phyloP scores from a whole-genome alignment of 2,113 vertebrate genomes.

The Pyxicephalus adspersus region DNA sequence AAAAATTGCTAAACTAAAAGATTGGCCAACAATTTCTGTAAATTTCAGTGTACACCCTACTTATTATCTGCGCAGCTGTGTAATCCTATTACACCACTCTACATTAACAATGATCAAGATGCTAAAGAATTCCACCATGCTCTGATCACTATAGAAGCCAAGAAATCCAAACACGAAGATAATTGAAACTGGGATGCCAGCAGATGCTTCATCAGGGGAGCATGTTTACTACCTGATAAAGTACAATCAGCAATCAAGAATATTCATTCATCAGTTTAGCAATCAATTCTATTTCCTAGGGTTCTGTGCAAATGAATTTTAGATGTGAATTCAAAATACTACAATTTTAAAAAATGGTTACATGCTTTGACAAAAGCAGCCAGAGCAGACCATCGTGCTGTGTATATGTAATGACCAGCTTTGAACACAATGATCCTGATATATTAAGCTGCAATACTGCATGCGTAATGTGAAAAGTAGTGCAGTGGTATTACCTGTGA shows the following conservation, averaged over 20 bases:
- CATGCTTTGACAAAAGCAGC: not conserved
- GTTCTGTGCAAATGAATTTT: constrained; percentile 14
- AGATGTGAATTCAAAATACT: not conserved
- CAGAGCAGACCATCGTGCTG: no score
- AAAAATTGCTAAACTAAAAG: no score
- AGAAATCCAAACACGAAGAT: not conserved
- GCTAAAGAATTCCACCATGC: not conserved
- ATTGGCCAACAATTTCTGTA: no score
- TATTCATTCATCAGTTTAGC: constrained; percentile 36
- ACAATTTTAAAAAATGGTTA: constrained; percentile 23
- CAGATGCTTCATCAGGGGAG: constrained; percentile 30
- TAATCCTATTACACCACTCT: not conserved
- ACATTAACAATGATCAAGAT: not conserved
- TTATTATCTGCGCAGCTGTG: not conserved
- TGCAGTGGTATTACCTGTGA: no score
- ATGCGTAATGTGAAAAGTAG: no score
- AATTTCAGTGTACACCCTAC: not conserved
- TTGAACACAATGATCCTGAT: no score
- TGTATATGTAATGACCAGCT: no score
- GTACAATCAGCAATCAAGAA: constrained; percentile 49
- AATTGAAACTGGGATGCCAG: constrained; percentile 28
- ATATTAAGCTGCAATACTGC: no score
- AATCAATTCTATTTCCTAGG: not conserved
- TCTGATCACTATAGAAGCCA: not conserved
- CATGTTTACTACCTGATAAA: constrained; percentile 11